Percentiles rank a stretch among this genome's conserved stretches.
Evolutionary conservation across 2,888 invertebrate species (phyloP).

Genomic region (Cataglyphis cursor): DNA sequence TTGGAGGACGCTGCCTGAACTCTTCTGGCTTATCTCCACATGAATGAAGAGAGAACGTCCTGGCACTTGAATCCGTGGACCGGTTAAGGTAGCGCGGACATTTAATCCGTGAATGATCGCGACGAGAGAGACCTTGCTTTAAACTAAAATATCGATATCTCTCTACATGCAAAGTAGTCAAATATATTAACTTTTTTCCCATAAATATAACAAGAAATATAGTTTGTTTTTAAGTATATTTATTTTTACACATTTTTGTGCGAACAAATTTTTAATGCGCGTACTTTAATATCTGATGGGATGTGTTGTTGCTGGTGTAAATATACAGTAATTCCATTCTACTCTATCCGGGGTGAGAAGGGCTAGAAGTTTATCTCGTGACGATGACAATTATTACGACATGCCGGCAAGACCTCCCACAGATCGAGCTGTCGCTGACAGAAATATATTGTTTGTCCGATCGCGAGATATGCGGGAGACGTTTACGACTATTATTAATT

Average conservation of each 20-base stretch:
- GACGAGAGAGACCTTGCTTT: slow-evolving; percentile 8
- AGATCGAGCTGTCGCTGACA: slow-evolving; percentile 66
- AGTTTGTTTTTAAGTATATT: neutral
- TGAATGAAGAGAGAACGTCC: slow-evolving; percentile 77
- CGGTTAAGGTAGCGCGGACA: slow-evolving; percentile 30
- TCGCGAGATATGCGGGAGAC: slow-evolving; percentile 61
- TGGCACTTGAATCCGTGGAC: slow-evolving; percentile 54
- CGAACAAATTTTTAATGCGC: neutral
- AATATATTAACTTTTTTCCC: neutral
- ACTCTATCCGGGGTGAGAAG: neutral
- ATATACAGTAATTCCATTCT: neutral
- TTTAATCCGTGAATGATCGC: slow-evolving; percentile 20
- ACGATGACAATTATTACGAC: slow-evolving; percentile 45
- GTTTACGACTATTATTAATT: slow-evolving; percentile 76
- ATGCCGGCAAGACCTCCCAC: slow-evolving; percentile 63
- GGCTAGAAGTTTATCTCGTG: neutral
- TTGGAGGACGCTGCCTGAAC: slow-evolving; percentile 53
- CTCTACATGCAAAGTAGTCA: neutral
- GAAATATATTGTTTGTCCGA: slow-evolving; percentile 69
- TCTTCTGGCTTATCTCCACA: slow-evolving; percentile 74
- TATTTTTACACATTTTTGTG: neutral
- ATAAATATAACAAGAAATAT: neutral
- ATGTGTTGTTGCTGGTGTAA: neutral
- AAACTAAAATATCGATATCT: neutral
- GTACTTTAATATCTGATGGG: neutral